A percentile compares a stretch with the other conserved stretches of the same genome.
Conservation (phyloP, 2,113 vertebrate species). For the Tragelaphus buxtoni region DNA sequence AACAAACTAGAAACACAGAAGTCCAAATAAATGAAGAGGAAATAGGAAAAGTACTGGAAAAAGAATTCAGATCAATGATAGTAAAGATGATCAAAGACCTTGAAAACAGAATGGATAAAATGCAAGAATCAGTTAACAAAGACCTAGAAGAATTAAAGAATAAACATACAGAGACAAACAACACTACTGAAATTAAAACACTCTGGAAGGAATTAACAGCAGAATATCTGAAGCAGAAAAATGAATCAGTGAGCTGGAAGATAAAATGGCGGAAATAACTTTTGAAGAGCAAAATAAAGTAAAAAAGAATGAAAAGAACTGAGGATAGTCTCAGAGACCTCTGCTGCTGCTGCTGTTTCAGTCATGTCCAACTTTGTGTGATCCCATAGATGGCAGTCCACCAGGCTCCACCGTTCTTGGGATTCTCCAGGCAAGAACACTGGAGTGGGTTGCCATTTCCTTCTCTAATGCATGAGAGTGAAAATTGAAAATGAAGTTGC, state of each 20-base stretch:
- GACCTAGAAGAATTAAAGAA: not conserved
- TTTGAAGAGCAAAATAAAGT: not conserved
- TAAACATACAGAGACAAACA: not conserved
- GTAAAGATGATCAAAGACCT: not conserved
- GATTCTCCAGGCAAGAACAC: no score
- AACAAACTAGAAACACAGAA: not conserved
- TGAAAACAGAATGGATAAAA: not conserved
- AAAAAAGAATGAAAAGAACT: not conserved
- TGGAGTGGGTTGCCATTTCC: no score
- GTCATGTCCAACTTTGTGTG: rapidly evolving
- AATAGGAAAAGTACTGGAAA: not conserved
- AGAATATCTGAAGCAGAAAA: not conserved
- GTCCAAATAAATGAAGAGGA: not conserved
- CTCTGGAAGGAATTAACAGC: not conserved
- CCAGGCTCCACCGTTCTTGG: rapidly evolving
- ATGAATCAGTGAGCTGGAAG: not conserved
- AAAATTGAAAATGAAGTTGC: no score
- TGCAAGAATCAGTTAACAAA: not conserved
- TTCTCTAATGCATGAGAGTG: no score
- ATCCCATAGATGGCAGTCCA: no score
- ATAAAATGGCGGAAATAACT: not conserved
- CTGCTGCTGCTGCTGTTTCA: not conserved
- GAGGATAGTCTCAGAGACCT: not conserved
- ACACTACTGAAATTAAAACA: not conserved
- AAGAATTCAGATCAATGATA: not conserved